These are phyloP conservation scores for pig (Sus scrofa) DNA, from an alignment of 2,113 vertebrate genomes.

Conservation along the genomic window DNA sequence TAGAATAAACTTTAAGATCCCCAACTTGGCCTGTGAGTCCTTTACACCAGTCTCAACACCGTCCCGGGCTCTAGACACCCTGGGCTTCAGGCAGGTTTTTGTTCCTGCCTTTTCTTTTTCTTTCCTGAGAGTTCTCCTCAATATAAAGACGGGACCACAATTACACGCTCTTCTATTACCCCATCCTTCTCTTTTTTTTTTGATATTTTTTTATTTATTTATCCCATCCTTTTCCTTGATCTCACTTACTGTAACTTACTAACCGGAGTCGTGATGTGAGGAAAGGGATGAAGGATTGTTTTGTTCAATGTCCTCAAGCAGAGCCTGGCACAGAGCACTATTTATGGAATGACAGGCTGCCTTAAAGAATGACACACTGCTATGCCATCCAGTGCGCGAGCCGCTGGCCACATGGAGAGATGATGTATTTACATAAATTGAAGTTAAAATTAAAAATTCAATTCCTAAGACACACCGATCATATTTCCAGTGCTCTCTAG, in stretches of 20 bases:
- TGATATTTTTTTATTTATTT: too few relatives aligned
- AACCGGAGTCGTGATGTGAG: neutral
- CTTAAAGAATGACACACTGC: fast-evolving
- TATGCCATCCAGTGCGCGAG: too few relatives aligned
- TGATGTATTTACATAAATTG: neutral
- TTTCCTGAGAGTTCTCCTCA: neutral
- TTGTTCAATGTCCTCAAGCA: too few relatives aligned
- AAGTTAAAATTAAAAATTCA: neutral
- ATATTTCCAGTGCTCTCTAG: neutral
- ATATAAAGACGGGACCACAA: neutral
- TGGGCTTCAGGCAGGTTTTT: neutral
- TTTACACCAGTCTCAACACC: neutral
- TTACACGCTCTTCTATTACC: neutral
- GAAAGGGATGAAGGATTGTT: neutral
- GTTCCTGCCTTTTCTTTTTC: neutral
- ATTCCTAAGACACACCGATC: neutral
- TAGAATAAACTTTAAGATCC: neutral
- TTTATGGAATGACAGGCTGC: neutral
- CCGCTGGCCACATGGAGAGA: too few relatives aligned
- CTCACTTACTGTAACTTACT: neutral
- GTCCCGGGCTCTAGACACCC: neutral
- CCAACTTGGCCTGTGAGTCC: neutral
- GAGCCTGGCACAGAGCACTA: neutral
- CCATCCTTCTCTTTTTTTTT: neutral
- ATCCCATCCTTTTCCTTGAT: too few relatives aligned